Evolutionary conservation across 2,797 vertebrate species (phyloP).

Genomic region (Furcifer pardalis): DNA sequence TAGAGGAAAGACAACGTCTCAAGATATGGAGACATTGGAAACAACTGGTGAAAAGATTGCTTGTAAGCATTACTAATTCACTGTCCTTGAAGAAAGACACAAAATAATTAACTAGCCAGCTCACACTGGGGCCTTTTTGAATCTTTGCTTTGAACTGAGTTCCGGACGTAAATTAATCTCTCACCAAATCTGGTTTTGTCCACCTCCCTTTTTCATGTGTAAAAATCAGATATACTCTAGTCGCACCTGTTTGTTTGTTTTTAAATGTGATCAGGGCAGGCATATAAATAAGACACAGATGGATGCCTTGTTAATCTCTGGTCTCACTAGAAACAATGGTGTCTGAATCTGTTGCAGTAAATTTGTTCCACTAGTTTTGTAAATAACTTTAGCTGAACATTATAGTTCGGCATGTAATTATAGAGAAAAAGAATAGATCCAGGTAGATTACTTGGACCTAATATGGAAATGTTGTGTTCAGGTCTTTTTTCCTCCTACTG

Average conservation of each 20-base stretch:
- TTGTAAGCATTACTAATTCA: too few relatives aligned
- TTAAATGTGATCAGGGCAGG: neutral
- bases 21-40: too few relatives aligned
- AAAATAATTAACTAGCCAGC: too few relatives aligned
- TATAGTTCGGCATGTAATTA: neutral
- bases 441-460: neutral
- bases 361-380: neutral
- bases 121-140: too few relatives aligned
- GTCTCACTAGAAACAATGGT: neutral
- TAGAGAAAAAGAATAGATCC: neutral
- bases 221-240: neutral
- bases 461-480: neutral
- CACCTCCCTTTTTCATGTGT: neutral
- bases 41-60: too few relatives aligned
- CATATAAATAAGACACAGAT: neutral
- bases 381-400: neutral
- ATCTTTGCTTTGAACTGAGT: neutral
- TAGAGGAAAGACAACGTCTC: too few relatives aligned
- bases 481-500: neutral
- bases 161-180: neutral
- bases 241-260: neutral
- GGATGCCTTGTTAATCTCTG: neutral
- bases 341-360: neutral
- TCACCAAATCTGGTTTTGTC: neutral
- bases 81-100: too few relatives aligned